These are phyloP conservation scores for Botia almorhae DNA, from an alignment of 2,797 vertebrate species.

Conservation along the genomic window DNA sequence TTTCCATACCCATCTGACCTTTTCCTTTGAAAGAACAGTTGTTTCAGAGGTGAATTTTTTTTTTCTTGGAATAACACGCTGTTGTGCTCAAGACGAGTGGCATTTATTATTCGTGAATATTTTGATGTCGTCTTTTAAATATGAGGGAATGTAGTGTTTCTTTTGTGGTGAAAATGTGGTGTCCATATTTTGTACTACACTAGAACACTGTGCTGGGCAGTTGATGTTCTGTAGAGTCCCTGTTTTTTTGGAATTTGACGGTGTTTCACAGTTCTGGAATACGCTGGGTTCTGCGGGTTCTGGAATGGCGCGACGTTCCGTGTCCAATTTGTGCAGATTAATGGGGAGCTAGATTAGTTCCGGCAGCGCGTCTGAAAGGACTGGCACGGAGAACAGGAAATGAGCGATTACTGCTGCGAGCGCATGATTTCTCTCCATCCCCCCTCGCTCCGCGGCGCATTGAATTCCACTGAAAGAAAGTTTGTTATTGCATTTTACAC, in stretches of 20 bases:
- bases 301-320: constrained; percentile 56
- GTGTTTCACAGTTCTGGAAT: constrained; percentile 23
- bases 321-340: constrained; percentile 65
- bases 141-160: not conserved
- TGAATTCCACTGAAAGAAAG: constrained; percentile 41
- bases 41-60: not conserved
- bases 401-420: constrained; percentile 64
- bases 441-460: constrained; percentile 22
- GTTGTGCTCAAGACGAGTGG: not conserved
- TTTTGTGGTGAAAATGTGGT: too few relatives aligned
- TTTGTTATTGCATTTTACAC: constrained; percentile 35
- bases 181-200: too few relatives aligned
- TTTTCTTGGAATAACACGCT: not conserved
- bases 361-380: constrained; percentile 64
- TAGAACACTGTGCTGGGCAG: not conserved
- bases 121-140: not conserved
- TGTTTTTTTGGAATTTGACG: not conserved
- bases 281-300: constrained; percentile 44
- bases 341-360: constrained; percentile 66
- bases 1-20: not conserved
- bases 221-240: not conserved
- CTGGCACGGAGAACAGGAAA: constrained; percentile 65
- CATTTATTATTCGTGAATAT: not conserved
- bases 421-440: constrained; percentile 50
- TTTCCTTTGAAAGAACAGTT: not conserved